phyloP scores from a whole-genome alignment of 2,113 vertebrate species.

The Nibea coibor region DNA sequence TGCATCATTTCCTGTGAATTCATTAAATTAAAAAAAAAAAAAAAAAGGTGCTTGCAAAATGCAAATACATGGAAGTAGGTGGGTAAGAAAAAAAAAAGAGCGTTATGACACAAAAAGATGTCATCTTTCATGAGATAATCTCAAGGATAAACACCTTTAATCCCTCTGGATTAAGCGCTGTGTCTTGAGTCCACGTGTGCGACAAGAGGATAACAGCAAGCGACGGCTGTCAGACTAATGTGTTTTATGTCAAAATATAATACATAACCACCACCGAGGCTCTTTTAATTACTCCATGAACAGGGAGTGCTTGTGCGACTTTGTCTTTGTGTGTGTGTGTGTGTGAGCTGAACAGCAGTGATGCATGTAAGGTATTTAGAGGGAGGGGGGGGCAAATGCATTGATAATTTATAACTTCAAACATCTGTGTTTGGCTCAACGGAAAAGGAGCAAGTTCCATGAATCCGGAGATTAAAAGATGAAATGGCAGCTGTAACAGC shows the following conservation, averaged over 20 bases:
- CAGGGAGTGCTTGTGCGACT: not conserved
- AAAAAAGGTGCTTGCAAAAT: constrained; percentile 11
- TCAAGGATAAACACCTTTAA: constrained; percentile 37
- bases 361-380: constrained; percentile 45
- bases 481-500: constrained; percentile 37
- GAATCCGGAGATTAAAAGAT: constrained; percentile 47
- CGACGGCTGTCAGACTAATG: constrained; percentile 46
- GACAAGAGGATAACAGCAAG: constrained; percentile 38
- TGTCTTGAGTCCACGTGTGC: constrained; percentile 5
- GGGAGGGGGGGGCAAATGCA: not conserved
- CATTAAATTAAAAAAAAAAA: constrained; percentile 3
- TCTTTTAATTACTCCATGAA: constrained; percentile 44
- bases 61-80: constrained; percentile 7
- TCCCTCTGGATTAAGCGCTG: constrained; percentile 24
- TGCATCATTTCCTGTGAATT: constrained; percentile 38
- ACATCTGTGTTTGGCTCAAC: constrained; percentile 41
- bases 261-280: constrained; percentile 16
- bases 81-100: not conserved
- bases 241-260: constrained; percentile 43
- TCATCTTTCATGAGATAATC: constrained; percentile 36
- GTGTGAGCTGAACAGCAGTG: constrained; percentile 14
- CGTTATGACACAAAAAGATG: not conserved
- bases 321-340: not conserved
- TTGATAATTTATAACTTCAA: constrained; percentile 60
- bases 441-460: constrained; percentile 40